Conservation (phyloP, 2,113 vertebrate species). For the Mirounga angustirostris region DNA sequence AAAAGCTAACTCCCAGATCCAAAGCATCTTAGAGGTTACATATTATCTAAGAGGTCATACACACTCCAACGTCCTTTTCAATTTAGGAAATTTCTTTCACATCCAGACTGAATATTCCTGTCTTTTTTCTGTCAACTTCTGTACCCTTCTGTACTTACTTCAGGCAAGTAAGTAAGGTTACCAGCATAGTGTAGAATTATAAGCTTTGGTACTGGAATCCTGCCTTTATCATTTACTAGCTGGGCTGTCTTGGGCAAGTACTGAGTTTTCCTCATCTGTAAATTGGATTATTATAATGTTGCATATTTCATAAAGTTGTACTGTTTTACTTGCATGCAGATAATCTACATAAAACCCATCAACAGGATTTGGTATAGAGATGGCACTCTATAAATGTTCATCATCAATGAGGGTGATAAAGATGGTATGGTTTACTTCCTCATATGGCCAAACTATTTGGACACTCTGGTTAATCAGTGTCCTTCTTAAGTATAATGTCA, state of each 20-base stretch:
- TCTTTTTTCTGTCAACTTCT: not conserved
- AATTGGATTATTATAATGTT: not conserved
- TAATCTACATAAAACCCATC: not conserved
- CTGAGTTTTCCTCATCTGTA: not conserved
- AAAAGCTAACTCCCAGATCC: not conserved
- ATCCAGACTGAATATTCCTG: not conserved
- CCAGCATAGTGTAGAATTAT: not conserved
- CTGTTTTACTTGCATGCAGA: not conserved
- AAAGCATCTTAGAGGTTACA: not conserved
- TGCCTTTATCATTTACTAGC: not conserved
- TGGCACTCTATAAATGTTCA: not conserved
- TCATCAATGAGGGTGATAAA: not conserved
- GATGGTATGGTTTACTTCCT: not conserved
- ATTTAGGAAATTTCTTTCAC: slow-evolving; percentile 1
- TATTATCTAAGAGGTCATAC: not conserved
- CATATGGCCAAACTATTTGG: not conserved
- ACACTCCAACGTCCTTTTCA: not conserved
- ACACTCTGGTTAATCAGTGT: not conserved
- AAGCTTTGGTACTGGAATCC: not conserved
- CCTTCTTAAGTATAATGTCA: not conserved
- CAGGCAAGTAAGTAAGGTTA: not conserved
- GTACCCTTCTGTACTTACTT: not conserved
- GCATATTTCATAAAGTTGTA: not conserved
- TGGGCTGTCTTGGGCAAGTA: not conserved
- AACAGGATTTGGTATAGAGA: not conserved